Evolutionary conservation across 92 coral and sea anemone species (phyloP).

Genomic region (Parazoanthus atlanticus): DNA sequence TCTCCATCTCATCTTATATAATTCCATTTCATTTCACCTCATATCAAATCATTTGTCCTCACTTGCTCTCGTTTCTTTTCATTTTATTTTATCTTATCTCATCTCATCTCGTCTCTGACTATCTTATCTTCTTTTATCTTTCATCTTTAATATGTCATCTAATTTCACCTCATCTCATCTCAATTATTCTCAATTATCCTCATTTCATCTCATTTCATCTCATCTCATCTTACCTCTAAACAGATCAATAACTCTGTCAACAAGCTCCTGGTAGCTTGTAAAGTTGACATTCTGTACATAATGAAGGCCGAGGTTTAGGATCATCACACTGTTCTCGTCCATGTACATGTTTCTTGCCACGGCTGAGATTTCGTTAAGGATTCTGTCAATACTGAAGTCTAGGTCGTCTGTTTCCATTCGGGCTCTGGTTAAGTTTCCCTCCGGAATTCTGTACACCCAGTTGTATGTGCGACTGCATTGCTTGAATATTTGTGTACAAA

Average conservation of each 20-base stretch:
- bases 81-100: too few relatives aligned
- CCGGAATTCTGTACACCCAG: slow-evolving; percentile 77
- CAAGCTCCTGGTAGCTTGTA: slow-evolving; percentile 57
- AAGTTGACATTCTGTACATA: slow-evolving; percentile 86
- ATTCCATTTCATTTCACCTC: too few relatives aligned
- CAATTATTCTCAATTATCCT: too few relatives aligned
- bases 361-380: slow-evolving; percentile 61
- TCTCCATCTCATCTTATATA: too few relatives aligned
- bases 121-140: too few relatives aligned
- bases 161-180: too few relatives aligned
- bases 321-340: slow-evolving; percentile 62
- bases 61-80: too few relatives aligned
- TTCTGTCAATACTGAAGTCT: slow-evolving; percentile 69
- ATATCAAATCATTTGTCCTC: too few relatives aligned
- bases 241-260: slow-evolving; percentile 69
- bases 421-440: slow-evolving; percentile 73
- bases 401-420: slow-evolving; percentile 68
- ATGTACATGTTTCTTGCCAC: slow-evolving; percentile 55
- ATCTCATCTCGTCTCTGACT: too few relatives aligned
- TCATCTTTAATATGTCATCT: too few relatives aligned
- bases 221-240: slow-evolving; percentile 48
- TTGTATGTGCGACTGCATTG: slow-evolving; percentile 75
- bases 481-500: slow-evolving; percentile 64
- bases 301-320: slow-evolving; percentile 85
- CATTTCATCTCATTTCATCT: not conserved